These are phyloP conservation scores for Halesus radiatus DNA, from an alignment of 1,140 invertebrate species.

Conservation along the genomic window DNA sequence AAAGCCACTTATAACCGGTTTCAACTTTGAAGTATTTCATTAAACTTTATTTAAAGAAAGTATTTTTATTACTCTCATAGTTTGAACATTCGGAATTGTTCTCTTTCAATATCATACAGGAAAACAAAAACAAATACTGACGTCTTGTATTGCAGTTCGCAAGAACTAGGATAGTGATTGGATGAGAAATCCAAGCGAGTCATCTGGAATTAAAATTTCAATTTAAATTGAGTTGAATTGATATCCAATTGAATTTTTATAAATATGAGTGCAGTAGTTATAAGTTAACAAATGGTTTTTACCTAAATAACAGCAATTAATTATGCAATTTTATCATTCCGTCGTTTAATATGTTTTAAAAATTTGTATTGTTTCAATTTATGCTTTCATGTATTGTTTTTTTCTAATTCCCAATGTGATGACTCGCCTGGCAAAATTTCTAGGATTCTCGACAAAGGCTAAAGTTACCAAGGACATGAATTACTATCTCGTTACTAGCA, in stretches of 20 bases:
- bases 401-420: constrained; percentile 34
- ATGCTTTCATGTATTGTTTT: not conserved
- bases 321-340: not conserved
- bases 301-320: not conserved
- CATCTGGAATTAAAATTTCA: constrained; percentile 16
- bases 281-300: not conserved
- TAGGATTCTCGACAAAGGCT: constrained; percentile 53
- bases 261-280: constrained; percentile 21
- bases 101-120: no score
- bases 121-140: no score
- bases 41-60: no score
- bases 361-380: not conserved
- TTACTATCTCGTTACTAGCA: constrained; percentile 52
- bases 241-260: not conserved
- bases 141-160: no score
- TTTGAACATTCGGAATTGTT: no score
- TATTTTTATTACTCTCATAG: no score
- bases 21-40: no score
- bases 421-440: constrained; percentile 42
- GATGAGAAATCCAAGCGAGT: constrained; percentile 25
- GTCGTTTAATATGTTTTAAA: constrained; percentile 18
- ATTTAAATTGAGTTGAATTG: not conserved
- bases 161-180: no score
- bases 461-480: constrained; percentile 54
- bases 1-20: no score